phyloP scores from a whole-genome alignment of 2,888 invertebrate genomes.

The Unio delphinus region DNA sequence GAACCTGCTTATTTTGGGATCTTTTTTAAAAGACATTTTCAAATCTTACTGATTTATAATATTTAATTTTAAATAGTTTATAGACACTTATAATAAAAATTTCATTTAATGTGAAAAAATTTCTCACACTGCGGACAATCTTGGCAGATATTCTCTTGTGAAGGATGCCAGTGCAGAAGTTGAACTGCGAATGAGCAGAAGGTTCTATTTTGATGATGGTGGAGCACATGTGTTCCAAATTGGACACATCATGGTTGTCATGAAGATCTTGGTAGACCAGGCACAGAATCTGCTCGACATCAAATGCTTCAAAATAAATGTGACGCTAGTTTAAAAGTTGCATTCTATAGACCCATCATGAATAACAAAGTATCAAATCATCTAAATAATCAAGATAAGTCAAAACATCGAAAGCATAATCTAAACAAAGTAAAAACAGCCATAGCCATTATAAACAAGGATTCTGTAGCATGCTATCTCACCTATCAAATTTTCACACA shows the following conservation, averaged over 20 bases:
- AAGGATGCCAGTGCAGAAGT: slow-evolving; percentile 36
- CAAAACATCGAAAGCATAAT: no score
- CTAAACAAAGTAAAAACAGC: no score
- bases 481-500: no score
- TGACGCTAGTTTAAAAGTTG: not conserved
- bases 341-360: no score
- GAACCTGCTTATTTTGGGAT: no score
- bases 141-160: slow-evolving; percentile 60
- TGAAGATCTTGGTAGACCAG: slow-evolving; percentile 56
- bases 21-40: no score
- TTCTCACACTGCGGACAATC: slow-evolving; percentile 51
- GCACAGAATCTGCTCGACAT: slow-evolving; percentile 51
- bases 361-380: no score
- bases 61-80: not conserved
- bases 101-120: not conserved
- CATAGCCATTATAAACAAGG: no score
- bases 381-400: no score
- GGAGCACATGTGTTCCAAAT: slow-evolving; percentile 49
- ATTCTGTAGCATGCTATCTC: no score
- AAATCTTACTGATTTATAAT: no score
- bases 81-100: not conserved
- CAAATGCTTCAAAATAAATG: slow-evolving; percentile 35
- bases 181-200: slow-evolving; percentile 20
- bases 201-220: slow-evolving; percentile 40
- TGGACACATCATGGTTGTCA: slow-evolving; percentile 41